Evolutionary conservation across 2,113 vertebrate genomes (phyloP), one percentile per base, ranked within the genome.

Genomic region (Protobothrops flavoviridis): DNA sequence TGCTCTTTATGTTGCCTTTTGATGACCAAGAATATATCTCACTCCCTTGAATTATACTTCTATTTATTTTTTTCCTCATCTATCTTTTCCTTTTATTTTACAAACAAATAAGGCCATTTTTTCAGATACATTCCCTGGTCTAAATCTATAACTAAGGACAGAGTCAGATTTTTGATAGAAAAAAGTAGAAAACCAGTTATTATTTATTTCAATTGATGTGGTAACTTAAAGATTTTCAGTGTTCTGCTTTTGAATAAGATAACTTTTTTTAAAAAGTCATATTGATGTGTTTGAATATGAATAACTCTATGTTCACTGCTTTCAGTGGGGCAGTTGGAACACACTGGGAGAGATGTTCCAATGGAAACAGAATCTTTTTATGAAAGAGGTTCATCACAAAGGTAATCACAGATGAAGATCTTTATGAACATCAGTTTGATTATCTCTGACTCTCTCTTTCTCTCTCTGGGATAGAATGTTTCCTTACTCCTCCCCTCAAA

Each of bases 161-260:
- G 5, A 74, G n/a, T 33, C n/a, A 74, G 33, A 33, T 74, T 74
- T 15, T 74, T 74, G 13, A 74, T 33, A 2, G 0, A 64, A 74
- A 74, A 74, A 74, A 74, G n/a, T 33, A 69, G 4, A 69, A 69
- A 33, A 69, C 1, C 4, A 21, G 15, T 92, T 89, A 92, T 92
- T 81, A 92, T 52, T 45, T 43, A 89, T 81, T 89, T 81, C 24
- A 1, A 81, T 52, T 7, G 11, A 89, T 57, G 81, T 56, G 43
- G 92, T 39, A 89, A 89, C n/a, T 85, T 92, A 89, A 92, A 81
- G 87, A 92, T 89, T 81, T 74, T 56, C 33, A 59, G 26, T 33
- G n/a, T 74, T 74, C 64, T 74, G 13, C n/a, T 33, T 74, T 74
- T 74, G n/a, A 74, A 74, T 74, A 74, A 33, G 64, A 74, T 74